Base-by-base conservation (phyloP, 2,888 invertebrate genomes). In the Galerucella pusilla region DNA sequence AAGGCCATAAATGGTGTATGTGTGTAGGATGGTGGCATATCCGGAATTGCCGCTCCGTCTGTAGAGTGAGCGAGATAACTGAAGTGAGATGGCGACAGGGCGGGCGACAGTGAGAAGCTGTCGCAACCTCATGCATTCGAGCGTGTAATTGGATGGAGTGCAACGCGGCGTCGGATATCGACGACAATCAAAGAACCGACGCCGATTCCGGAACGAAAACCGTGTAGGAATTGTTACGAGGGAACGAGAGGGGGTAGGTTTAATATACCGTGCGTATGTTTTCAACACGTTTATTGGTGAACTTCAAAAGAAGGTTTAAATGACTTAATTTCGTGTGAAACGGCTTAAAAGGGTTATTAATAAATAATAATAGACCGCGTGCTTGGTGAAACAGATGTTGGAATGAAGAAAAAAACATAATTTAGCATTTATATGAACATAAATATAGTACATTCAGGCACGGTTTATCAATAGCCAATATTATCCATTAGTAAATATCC, bases 141-240 rank as follows among this genome's bases (percentile, higher is more conserved):
- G 84, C 87, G 85, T 87, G 86, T 87, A 87, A 87, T 87, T 87
- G 87, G 86, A 87, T 86, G 81, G 86, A 85, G 85, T 84, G 85
- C 83, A 82, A 82, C 82, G 81, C 35, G 35, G 61, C 61, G 61
- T 61, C 61, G 61, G 61, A 82, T 84, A 85, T 85, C 84, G 85
- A 84, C 84, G 79, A 54, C 59, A 64, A 71, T 71, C 65, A 35
- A 59, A 65, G 57, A 42, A 63, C 65, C n/a, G 25, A 59, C 63
- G 65, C 64, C 68, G 68, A 67, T 68, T 49, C 75, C 63, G 73
- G 64, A 73, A 76, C 71, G 61, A 67, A 63, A 70, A 69, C 71
- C 67, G 72, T 68, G 72, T 71, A 69, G 45, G 42, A 71, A 68
- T 72, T 71, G 45, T 71, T 71, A 71, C 57, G 35, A n/a, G 28